A percentile compares a stretch with the other conserved stretches of the same genome.
Conservation (phyloP, 2,888 invertebrate genomes). For the Phlogophora meticulosa region DNA sequence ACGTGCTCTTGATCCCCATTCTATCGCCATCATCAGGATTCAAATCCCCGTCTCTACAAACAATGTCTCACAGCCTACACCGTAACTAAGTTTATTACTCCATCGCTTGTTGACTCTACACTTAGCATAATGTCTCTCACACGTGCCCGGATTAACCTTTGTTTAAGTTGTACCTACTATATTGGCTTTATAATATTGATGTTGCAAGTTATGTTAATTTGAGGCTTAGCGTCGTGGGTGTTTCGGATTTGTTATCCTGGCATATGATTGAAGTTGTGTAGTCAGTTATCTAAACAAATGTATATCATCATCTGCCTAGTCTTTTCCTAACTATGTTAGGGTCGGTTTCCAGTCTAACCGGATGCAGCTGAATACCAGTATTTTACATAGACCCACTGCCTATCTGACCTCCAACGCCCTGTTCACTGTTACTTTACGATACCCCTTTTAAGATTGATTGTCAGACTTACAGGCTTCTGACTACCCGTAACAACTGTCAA, state of each 20-base stretch:
- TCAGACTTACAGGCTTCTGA: too few relatives aligned
- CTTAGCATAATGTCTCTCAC: slow-evolving; percentile 60
- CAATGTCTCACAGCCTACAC: slow-evolving; percentile 10
- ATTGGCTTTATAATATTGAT: slow-evolving; percentile 61
- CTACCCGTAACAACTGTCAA: too few relatives aligned
- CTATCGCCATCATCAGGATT: background rate
- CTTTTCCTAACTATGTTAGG: too few relatives aligned
- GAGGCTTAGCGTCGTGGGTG: slow-evolving; percentile 16
- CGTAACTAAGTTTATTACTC: slow-evolving; percentile 57
- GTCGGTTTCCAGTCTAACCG: too few relatives aligned
- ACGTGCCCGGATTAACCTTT: slow-evolving; percentile 59
- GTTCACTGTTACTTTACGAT: too few relatives aligned
- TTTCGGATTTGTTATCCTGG: slow-evolving; percentile 16
- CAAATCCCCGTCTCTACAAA: slow-evolving; percentile 2
- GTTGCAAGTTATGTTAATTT: slow-evolving; percentile 57
- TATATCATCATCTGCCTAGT: too few relatives aligned
- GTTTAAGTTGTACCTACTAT: slow-evolving; percentile 41
- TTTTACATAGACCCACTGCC: too few relatives aligned
- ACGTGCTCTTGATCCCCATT: fast-evolving
- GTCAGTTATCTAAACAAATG: too few relatives aligned
- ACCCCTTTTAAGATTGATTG: too few relatives aligned
- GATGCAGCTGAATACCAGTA: too few relatives aligned
- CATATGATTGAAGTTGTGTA: slow-evolving; percentile 14
- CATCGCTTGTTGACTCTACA: slow-evolving; percentile 56
- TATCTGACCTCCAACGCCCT: too few relatives aligned